Evolutionary conservation across 2,888 invertebrate genomes (phyloP).

Genomic region (Heteromyza rotundicornis): DNA sequence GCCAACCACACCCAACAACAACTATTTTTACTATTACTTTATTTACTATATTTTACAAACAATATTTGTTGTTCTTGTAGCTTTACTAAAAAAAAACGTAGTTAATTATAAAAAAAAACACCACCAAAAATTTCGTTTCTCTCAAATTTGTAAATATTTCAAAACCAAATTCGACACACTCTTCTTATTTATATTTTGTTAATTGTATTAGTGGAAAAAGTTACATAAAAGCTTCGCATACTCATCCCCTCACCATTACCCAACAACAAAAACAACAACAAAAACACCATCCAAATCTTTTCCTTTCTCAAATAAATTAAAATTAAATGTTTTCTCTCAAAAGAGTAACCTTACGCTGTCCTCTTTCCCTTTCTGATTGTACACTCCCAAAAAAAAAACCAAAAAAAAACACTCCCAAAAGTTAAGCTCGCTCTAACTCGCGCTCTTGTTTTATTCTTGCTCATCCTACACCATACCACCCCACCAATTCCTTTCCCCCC

Average conservation of each 20-base stretch:
- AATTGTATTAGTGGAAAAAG: slow-evolving; percentile 41
- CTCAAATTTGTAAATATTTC: slow-evolving; percentile 49
- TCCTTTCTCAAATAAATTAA: too few relatives aligned
- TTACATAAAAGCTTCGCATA: slow-evolving; percentile 55
- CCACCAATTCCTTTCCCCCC: too few relatives aligned
- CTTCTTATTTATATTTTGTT: slow-evolving; percentile 25
- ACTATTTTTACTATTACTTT: slow-evolving; percentile 17
- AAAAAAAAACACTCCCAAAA: too few relatives aligned
- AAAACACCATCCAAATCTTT: too few relatives aligned
- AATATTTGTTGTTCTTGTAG: slow-evolving; percentile 40
- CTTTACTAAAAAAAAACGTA: slow-evolving; percentile 50
- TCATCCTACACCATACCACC: too few relatives aligned
- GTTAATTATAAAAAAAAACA: slow-evolving; percentile 22
- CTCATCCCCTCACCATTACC: slow-evolving; percentile 46
- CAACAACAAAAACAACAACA: slow-evolving; percentile 16
- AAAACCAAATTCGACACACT: slow-evolving; percentile 26
- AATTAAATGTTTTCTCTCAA: too few relatives aligned
- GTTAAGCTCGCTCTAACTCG: too few relatives aligned
- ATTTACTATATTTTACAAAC: slow-evolving; percentile 15
- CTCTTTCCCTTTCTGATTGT: too few relatives aligned
- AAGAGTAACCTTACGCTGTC: too few relatives aligned
- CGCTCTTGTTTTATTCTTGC: too few relatives aligned
- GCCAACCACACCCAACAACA: slow-evolving; percentile 8
- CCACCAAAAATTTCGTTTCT: not conserved
- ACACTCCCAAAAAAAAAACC: too few relatives aligned